phyloP scores from a whole-genome alignment of 2,113 vertebrate genomes.

The Amphiprion percula region DNA sequence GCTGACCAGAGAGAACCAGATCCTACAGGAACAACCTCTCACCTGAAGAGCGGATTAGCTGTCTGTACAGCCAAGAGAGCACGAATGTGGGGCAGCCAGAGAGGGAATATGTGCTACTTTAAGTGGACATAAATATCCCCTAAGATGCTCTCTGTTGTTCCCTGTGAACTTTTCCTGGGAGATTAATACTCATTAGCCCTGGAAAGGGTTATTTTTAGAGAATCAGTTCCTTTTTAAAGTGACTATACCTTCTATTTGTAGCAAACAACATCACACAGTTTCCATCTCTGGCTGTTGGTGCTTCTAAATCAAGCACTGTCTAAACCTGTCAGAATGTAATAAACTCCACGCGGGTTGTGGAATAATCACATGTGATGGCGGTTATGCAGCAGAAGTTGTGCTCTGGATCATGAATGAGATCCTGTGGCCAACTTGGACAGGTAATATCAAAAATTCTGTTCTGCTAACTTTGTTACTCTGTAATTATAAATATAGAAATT shows the following conservation, averaged over 20 bases:
- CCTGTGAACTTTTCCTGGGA: conserved; percentile 41
- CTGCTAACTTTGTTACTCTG: background rate
- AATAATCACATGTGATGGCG: conserved; percentile 58
- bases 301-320: conserved; percentile 60
- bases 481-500: conserved; percentile 21
- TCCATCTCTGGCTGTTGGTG: conserved; percentile 63
- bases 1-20: conserved; percentile 52
- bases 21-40: conserved; percentile 38
- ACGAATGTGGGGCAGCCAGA: conserved; percentile 65
- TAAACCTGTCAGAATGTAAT: conserved; percentile 48
- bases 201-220: conserved; percentile 73
- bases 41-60: conserved; percentile 65
- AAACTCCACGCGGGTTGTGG: conserved; percentile 6
- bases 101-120: conserved; percentile 48
- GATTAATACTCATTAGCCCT: conserved; percentile 33
- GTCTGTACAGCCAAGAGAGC: conserved; percentile 39
- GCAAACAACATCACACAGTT: conserved; percentile 47
- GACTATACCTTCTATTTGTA: conserved; percentile 63
- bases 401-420: conserved; percentile 18
- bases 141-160: conserved; percentile 46
- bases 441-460: background rate
- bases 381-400: conserved; percentile 48
- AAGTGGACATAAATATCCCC: conserved; percentile 64
- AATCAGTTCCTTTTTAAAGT: conserved; percentile 66
- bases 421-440: background rate